Conservation (phyloP, 1,140 invertebrate species). For the Penaeus japonicus region DNA sequence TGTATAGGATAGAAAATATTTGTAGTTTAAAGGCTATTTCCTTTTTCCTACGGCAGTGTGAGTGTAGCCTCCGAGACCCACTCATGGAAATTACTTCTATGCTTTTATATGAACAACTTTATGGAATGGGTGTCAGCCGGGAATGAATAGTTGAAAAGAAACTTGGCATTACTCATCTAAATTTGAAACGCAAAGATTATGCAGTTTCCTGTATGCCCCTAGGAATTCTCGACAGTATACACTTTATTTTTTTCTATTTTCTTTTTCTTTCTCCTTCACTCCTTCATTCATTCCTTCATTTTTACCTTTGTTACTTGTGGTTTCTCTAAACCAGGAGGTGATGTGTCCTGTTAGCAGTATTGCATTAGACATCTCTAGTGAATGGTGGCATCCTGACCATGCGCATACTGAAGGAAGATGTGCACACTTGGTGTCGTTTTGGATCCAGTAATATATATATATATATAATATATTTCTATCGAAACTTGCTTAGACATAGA, state of each 20-base stretch:
- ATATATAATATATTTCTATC: not conserved
- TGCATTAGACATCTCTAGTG: slow-evolving; percentile 19
- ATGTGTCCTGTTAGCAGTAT: not conserved
- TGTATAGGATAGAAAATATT: no score
- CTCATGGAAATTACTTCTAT: no score
- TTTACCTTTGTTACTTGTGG: slow-evolving; percentile 17
- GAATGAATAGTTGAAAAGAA: no score
- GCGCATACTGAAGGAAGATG: not conserved
- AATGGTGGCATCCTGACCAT: slow-evolving; percentile 10
- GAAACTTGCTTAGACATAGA: not conserved
- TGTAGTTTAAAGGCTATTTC: no score
- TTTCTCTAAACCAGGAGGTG: slow-evolving; percentile 14
- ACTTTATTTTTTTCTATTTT: no score
- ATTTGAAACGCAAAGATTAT: not conserved
- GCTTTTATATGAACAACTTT: no score
- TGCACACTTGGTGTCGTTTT: slow-evolving; percentile 10
- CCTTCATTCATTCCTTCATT: not conserved
- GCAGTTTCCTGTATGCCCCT: slow-evolving; percentile 25
- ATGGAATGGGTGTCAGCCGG: no score
- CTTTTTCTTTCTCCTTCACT: no score
- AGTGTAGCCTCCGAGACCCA: no score
- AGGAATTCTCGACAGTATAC: slow-evolving; percentile 28
- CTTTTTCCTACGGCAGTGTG: no score
- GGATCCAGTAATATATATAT: slow-evolving; percentile 6
- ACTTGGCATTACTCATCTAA: no score